Conservation (phyloP, 2,888 invertebrate genomes). For the Parochlus steinenii region DNA sequence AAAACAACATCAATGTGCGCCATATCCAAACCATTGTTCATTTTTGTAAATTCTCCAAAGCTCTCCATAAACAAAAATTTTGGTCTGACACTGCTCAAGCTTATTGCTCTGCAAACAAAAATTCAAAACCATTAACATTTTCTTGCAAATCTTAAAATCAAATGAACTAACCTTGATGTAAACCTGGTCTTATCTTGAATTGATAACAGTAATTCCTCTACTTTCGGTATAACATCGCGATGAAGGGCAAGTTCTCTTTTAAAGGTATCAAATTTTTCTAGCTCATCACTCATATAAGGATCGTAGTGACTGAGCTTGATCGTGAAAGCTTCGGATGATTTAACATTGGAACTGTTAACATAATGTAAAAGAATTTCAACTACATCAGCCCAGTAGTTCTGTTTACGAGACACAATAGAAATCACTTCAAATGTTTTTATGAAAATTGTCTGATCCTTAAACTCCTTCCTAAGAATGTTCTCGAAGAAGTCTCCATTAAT, state of each 20-base stretch:
- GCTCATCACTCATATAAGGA: conserved; percentile 5
- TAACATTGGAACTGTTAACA: conserved; percentile 2
- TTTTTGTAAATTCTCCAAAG: conserved; percentile 4
- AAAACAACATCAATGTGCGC: neutral
- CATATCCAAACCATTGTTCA: neutral
- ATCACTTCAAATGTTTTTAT: conserved; percentile 7
- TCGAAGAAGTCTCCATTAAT: conserved; percentile 7
- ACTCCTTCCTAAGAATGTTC: neutral
- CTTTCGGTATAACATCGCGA: conserved; percentile 3
- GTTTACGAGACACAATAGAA: neutral
- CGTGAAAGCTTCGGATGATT: neutral
- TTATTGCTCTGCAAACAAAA: conserved; percentile 1
- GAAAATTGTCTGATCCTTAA: conserved; percentile 2
- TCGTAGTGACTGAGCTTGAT: conserved; percentile 1
- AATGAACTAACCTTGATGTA: neutral
- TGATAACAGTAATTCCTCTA: conserved; percentile 3
- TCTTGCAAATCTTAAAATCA: neutral
- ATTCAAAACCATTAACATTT: neutral
- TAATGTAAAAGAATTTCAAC: conserved; percentile 1
- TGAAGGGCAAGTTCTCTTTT: conserved; percentile 8
- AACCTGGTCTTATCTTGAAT: neutral
- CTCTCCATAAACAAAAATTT: conserved; percentile 6
- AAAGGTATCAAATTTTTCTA: conserved; percentile 9
- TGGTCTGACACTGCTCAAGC: conserved; percentile 4
- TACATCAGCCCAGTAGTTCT: conserved; percentile 7